phyloP scores from a whole-genome alignment of 35 echinoderm and acorn worm genomes.

The Stichopus chloronotus region DNA sequence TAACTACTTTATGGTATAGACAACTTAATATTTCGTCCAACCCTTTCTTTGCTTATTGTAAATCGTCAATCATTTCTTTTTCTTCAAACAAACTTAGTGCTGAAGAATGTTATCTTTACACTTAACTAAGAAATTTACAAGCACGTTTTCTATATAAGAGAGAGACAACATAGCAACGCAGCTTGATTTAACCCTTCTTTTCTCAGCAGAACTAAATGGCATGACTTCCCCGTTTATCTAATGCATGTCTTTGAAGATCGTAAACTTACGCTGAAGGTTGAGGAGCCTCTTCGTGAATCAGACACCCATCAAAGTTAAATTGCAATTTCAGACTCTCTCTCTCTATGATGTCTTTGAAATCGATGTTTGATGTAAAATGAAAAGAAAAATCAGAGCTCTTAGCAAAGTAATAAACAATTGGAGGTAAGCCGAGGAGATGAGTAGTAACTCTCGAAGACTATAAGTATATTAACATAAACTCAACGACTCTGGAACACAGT shows the following conservation, averaged over 20 bases:
- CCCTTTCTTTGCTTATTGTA: too few species aligned
- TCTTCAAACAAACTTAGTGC: too few species aligned
- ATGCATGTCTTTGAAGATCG: neutral
- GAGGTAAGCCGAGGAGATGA: neutral
- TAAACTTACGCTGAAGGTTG: constrained; percentile 10
- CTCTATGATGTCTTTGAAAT: constrained; percentile 6
- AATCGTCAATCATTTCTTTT: too few species aligned
- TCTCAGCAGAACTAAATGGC: neutral
- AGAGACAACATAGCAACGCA: neutral
- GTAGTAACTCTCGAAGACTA: neutral
- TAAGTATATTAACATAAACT: constrained; percentile 12
- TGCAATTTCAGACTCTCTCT: constrained; percentile 11
- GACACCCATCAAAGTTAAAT: constrained; percentile 24
- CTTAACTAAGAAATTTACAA: too few species aligned
- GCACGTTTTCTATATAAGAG: neutral
- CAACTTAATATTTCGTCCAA: too few species aligned
- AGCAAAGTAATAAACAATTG: constrained; percentile 20
- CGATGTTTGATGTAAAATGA: constrained; percentile 5
- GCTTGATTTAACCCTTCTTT: neutral
- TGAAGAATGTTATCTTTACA: too few species aligned
- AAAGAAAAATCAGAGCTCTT: constrained; percentile 16
- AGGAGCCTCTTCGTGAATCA: constrained; percentile 8
- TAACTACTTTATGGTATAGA: too few species aligned
- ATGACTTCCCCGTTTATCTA: constrained; percentile 5
- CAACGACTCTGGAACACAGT: neutral